Evolutionary conservation across 2,113 vertebrate genomes (phyloP).

Genomic region (Cnemophilus loriae): DNA sequence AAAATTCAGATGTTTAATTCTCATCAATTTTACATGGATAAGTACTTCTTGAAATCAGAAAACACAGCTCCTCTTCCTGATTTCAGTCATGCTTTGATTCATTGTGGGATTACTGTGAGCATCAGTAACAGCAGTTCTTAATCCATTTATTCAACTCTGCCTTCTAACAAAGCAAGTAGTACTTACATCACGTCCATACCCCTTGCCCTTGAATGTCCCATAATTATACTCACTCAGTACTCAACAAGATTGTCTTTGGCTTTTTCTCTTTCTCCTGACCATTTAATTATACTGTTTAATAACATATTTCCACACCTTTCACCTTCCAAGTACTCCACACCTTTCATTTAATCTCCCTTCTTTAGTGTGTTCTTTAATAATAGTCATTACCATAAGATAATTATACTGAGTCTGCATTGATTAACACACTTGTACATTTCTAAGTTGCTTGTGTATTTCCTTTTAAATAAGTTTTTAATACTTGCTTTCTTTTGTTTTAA

Average conservation of each 20-base stretch:
- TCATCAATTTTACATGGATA: neutral
- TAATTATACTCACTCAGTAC: neutral
- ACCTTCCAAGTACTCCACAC: neutral
- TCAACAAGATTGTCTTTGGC: neutral
- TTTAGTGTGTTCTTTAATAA: neutral
- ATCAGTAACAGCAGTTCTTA: neutral
- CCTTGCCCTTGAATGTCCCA: neutral
- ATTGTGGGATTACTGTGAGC: neutral
- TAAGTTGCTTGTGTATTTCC: neutral
- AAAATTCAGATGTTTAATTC: conserved; percentile 8
- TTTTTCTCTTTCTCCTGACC: neutral
- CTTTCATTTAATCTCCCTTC: neutral
- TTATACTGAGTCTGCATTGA: neutral
- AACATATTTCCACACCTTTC: neutral
- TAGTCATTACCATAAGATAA: neutral
- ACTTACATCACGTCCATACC: neutral
- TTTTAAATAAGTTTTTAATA: neutral
- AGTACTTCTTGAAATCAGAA: neutral
- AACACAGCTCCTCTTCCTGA: neutral
- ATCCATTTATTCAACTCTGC: neutral
- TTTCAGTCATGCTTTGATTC: neutral
- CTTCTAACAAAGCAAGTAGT: neutral
- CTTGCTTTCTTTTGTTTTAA: neutral
- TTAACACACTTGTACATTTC: neutral
- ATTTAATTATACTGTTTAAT: neutral